These are phyloP conservation scores for Muraenolepis orangiensis DNA, from an alignment of 2,797 vertebrate species.

Conservation along the genomic window DNA sequence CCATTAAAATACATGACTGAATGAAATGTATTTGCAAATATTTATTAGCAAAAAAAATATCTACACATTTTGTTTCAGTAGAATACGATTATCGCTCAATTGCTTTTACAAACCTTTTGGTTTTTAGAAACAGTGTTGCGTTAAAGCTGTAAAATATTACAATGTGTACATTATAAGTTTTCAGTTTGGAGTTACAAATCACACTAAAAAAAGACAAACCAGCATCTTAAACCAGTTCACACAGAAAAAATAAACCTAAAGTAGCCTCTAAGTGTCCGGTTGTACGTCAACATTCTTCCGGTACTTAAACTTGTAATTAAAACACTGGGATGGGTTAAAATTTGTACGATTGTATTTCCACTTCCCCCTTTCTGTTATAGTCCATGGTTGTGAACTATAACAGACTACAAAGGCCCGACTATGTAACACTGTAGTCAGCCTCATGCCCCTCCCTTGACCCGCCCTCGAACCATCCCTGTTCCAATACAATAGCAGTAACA, in stretches of 20 bases:
- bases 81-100: constrained; percentile 74
- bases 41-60: constrained; percentile 84
- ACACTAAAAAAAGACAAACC: constrained; percentile 44
- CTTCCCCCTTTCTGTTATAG: too few species aligned
- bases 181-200: constrained; percentile 26
- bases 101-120: constrained; percentile 79
- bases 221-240: constrained; percentile 25
- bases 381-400: not conserved
- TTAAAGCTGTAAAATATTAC: constrained; percentile 76
- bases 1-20: not conserved
- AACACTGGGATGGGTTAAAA: not conserved
- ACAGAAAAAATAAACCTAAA: constrained; percentile 9
- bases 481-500: not conserved
- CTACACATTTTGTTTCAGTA: constrained; percentile 68
- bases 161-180: constrained; percentile 62
- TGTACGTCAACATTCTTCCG: constrained; percentile 9
- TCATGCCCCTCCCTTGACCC: too few species aligned
- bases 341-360: not conserved
- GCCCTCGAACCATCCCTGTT: not conserved
- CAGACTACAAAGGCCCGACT: too few species aligned
- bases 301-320: too few species aligned
- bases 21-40: constrained; percentile 62
- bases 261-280: constrained; percentile 14
- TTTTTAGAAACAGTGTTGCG: constrained; percentile 71
- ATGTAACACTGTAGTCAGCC: not conserved